phyloP scores from a whole-genome alignment of 2,113 vertebrate genomes.

The Pungitius pungitius region DNA sequence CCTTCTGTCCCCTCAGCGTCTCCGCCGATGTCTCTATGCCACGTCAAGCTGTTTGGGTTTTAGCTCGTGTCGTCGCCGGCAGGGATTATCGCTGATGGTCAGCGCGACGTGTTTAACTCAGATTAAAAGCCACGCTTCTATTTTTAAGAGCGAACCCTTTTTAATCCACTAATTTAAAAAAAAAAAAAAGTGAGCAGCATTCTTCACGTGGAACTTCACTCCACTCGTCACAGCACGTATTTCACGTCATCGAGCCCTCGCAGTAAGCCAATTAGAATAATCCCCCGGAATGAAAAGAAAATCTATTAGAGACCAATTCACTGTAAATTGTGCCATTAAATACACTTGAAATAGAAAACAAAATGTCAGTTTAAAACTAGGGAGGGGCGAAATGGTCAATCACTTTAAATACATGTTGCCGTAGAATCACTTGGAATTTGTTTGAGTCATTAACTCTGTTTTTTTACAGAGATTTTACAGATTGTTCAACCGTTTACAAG shows the following conservation, averaged over 20 bases:
- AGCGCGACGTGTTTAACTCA: slow-evolving; percentile 43
- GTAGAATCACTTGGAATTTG: neutral
- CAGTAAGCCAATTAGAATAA: slow-evolving; percentile 4
- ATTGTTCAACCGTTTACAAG: too few species aligned
- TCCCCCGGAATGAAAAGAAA: neutral
- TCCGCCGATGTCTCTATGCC: slow-evolving; percentile 33
- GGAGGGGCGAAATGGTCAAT: neutral
- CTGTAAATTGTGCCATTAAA: neutral
- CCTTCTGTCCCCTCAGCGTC: slow-evolving; percentile 24
- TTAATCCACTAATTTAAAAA: slow-evolving; percentile 54
- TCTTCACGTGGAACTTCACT: slow-evolving; percentile 38
- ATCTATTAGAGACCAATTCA: neutral
- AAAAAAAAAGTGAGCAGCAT: slow-evolving; percentile 24
- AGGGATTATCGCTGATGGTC: slow-evolving; percentile 40
- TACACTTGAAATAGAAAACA: neutral
- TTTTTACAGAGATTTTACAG: neutral
- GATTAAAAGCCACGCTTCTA: slow-evolving; percentile 58
- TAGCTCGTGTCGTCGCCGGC: slow-evolving; percentile 36
- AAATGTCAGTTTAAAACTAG: neutral
- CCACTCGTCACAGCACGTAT: slow-evolving; percentile 17
- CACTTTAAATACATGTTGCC: neutral
- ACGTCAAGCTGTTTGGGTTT: slow-evolving; percentile 42
- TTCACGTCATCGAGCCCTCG: slow-evolving; percentile 13
- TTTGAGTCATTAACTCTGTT: neutral
- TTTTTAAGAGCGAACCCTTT: slow-evolving; percentile 54